Base-by-base conservation (phyloP, 53 echinoderm and acorn worm genomes). In the Paracentrotus lividus region DNA sequence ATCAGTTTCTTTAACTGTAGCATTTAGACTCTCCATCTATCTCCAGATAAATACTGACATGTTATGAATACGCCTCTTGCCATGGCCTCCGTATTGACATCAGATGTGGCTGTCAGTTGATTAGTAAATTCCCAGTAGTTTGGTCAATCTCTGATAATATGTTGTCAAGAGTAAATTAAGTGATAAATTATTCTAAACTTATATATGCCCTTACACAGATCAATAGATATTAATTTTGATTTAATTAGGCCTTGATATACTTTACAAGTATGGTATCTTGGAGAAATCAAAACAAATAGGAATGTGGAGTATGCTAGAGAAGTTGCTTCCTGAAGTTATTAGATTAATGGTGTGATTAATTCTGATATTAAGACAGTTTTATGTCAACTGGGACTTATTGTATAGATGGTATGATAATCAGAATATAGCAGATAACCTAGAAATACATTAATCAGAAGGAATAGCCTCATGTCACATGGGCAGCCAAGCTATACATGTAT, bases 191-290 rank as follows among this genome's bases (percentile, higher is more conserved):
- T 44, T 34, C 36, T 14, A 18, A 69, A 47, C 23, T 78, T 78
- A 45, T 78, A 44, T 44, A 23, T 8, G 23, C 10, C 45, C 3
- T 45, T 47, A 24, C 24, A 45, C 5, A 47, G 23, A 45, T 45
- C 81, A 78, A 18, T 8, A 44, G 81, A 45, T 24, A 78, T 75
- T 38, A 75, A 75, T 42, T 3, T 57, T 76, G 76, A 76, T 76
- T 42, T 38, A 42, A 76, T 76, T 5, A 76, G 42, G 42, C 18
- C 0, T 40, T 23, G 38, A 36, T 42, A 16, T 76, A 1, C 20
- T 1, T 64, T 27, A 24, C 5, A 0, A 51, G 12, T 12, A 20
- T 4, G 18, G 3, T 42, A 18, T 40, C 5, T 5, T 40, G 76
- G 36, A 42, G 40, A 36, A 42, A 40, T 29, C 1, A 13, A 29